A percentile compares a stretch with the other conserved stretches of the same genome.
phyloP scores from a whole-genome alignment of 2,797 vertebrate species.

The Lithobates sylvaticus region DNA sequence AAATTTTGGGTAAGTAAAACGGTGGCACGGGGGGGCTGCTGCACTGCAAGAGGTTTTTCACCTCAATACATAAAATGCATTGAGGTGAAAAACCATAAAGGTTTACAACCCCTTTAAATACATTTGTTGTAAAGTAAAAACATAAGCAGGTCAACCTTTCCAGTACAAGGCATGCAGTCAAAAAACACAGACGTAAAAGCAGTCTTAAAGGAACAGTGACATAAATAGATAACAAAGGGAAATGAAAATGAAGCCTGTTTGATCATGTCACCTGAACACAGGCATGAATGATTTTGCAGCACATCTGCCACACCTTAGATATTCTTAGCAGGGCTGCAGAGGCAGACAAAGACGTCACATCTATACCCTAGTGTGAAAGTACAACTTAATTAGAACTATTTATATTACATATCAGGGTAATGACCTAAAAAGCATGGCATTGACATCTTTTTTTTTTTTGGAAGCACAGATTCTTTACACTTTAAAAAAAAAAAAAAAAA shows the following conservation, averaged over 20 bases:
- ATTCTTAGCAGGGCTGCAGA: constrained; percentile 21
- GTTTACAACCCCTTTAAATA: no score
- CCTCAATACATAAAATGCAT: no score
- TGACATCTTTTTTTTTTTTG: neutral
- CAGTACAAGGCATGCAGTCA: neutral
- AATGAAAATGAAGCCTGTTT: neutral
- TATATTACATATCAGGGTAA: neutral
- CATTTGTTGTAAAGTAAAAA: neutral
- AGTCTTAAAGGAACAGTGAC: constrained; percentile 9
- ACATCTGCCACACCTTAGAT: constrained; percentile 30
- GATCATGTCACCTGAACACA: neutral
- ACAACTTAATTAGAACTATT: neutral
- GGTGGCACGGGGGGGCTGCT: no score
- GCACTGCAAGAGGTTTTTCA: no score
- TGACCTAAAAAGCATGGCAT: neutral
- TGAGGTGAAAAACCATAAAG: no score
- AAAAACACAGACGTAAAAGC: neutral
- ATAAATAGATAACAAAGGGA: constrained; percentile 11
- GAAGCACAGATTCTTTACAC: neutral
- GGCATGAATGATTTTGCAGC: constrained; percentile 26
- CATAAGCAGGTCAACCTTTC: neutral
- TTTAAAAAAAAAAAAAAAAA: neutral
- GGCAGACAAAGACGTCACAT: constrained; percentile 16
- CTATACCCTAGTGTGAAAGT: constrained; percentile 1
- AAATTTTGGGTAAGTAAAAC: no score